phyloP scores from a whole-genome alignment of 2,888 invertebrate species.

The Heteromyza rotundicornis region DNA sequence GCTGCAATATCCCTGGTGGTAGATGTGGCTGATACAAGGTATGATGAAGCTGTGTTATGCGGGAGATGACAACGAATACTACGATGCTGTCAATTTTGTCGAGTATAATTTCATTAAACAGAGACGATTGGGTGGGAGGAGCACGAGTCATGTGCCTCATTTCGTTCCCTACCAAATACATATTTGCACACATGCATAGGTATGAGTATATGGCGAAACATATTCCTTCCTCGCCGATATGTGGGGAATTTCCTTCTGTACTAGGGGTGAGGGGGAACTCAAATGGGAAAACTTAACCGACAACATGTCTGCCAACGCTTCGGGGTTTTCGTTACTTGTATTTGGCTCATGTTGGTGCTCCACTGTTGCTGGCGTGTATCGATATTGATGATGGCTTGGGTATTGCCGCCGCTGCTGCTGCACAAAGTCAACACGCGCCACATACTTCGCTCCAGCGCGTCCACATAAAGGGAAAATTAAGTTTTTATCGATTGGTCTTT shows the following conservation, averaged over 20 bases:
- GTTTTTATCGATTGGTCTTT: constrained; percentile 6
- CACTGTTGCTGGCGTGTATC: background rate
- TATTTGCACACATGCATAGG: background rate
- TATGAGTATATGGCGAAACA: too few relatives aligned
- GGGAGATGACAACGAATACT: too few relatives aligned
- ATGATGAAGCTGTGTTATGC: too few relatives aligned
- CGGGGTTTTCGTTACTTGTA: background rate
- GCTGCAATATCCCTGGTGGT: too few relatives aligned
- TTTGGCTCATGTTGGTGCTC: background rate
- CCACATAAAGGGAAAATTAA: background rate
- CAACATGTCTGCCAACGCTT: constrained; percentile 2
- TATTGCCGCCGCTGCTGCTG: background rate
- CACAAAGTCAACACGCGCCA: background rate
- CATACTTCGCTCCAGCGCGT: background rate
- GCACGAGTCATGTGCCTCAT: background rate
- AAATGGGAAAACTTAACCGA: background rate
- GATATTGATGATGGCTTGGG: background rate
- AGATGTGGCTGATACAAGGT: too few relatives aligned
- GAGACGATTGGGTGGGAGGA: background rate
- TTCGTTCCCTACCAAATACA: background rate
- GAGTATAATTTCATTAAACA: constrained; percentile 1
- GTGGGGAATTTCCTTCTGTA: too few relatives aligned
- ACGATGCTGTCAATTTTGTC: constrained; percentile 4
- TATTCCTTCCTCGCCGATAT: too few relatives aligned
- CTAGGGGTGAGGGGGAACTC: too few relatives aligned